Conservation (phyloP, 2,888 invertebrate species). For the Aspidiotus destructor region DNA sequence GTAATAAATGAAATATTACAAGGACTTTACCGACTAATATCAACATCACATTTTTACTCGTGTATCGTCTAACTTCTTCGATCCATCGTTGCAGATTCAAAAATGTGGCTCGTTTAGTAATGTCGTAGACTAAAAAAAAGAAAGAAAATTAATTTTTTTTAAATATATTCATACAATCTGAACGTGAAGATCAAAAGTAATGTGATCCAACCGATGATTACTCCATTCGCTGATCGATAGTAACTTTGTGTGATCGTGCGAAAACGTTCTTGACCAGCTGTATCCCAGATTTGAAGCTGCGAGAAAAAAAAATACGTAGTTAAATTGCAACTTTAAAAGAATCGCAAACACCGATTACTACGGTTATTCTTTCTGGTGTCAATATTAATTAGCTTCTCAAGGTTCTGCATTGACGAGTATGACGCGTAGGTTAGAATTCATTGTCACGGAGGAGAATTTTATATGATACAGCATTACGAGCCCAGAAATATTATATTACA, state of each 20-base stretch:
- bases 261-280: constrained; percentile 92
- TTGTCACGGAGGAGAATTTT: too few relatives aligned
- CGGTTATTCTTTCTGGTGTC: too few relatives aligned
- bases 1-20: not conserved
- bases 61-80: constrained; percentile 88
- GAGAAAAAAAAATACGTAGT: constrained; percentile 36
- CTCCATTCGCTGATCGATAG: constrained; percentile 93
- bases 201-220: constrained; percentile 63
- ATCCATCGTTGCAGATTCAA: constrained; percentile 88
- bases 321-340: too few relatives aligned
- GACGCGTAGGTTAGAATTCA: too few relatives aligned
- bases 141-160: constrained; percentile 1
- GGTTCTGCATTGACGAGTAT: too few relatives aligned
- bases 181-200: constrained; percentile 32
- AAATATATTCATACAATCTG: constrained; percentile 26
- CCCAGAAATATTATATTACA: too few relatives aligned
- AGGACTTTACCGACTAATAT: constrained; percentile 70
- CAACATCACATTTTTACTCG: constrained; percentile 81
- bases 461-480: too few relatives aligned
- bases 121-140: constrained; percentile 70
- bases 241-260: constrained; percentile 95
- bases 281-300: constrained; percentile 93
- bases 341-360: too few relatives aligned
- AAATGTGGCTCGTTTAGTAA: constrained; percentile 85
- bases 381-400: too few relatives aligned